These are phyloP conservation scores for Porites rus DNA, from an alignment of 92 coral and sea anemone genomes.

Conservation along the genomic window DNA sequence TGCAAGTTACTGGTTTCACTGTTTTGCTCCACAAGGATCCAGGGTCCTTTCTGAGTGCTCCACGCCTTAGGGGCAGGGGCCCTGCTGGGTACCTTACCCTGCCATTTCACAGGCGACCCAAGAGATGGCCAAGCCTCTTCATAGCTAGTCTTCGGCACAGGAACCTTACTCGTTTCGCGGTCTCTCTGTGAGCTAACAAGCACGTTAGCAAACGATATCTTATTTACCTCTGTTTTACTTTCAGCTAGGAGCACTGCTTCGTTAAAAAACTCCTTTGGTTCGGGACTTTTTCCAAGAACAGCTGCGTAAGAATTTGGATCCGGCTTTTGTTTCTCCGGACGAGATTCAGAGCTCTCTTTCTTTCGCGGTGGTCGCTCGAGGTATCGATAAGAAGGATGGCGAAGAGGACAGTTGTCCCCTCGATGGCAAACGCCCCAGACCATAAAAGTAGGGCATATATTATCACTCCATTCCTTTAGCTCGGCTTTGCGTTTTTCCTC, in stretches of 20 bases:
- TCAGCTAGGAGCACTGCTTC: neutral
- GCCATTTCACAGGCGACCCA: slow-evolving; percentile 11
- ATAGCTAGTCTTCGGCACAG: slow-evolving; percentile 5
- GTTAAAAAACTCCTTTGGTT: slow-evolving; percentile 13
- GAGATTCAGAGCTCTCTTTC: neutral
- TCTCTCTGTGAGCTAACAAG: neutral
- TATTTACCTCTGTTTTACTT: neutral
- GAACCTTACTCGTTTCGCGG: neutral
- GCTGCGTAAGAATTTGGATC: slow-evolving; percentile 36
- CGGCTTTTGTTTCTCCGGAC: slow-evolving; percentile 12
- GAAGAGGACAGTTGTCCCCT: slow-evolving; percentile 56
- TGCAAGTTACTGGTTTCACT: neutral
- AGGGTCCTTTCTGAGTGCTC: slow-evolving; percentile 6
- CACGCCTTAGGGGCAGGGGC: neutral
- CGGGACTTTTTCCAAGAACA: slow-evolving; percentile 15
- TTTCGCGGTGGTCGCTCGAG: slow-evolving; percentile 12
- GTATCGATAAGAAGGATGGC: slow-evolving; percentile 74
- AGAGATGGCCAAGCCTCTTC: slow-evolving; percentile 63
- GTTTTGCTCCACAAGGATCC: neutral
- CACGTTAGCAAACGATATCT: neutral
- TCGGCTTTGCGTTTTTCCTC: neutral
- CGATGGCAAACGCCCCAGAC: slow-evolving; percentile 61
- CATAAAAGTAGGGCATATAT: slow-evolving; percentile 71
- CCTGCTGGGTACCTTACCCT: neutral
- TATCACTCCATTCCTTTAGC: slow-evolving; percentile 4